Percentiles rank a stretch among this genome's conserved stretches.
Evolutionary conservation across 2,888 invertebrate genomes (phyloP).

Genomic region (Alcis repandata): DNA sequence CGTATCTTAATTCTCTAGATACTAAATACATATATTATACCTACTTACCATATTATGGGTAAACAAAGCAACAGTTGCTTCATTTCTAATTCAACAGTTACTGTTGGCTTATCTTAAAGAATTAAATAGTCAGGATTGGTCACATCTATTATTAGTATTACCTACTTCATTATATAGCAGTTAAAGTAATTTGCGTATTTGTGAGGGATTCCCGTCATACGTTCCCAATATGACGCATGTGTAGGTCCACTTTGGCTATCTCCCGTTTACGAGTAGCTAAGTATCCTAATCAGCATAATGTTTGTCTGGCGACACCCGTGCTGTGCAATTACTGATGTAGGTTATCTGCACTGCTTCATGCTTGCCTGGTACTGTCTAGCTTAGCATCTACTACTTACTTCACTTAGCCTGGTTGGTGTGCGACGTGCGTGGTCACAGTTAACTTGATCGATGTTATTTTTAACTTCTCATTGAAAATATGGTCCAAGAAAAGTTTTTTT

Average conservation of each 20-base stretch:
- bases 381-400: background rate
- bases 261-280: slow-evolving; percentile 5
- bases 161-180: no score
- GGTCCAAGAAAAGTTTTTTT: no score
- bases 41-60: no score
- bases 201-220: background rate
- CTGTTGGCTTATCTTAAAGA: no score
- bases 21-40: no score
- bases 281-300: slow-evolving; percentile 16
- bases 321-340: slow-evolving; percentile 27
- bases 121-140: no score
- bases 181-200: background rate
- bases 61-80: no score
- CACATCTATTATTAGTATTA: no score
- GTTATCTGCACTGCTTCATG: slow-evolving; percentile 18
- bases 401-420: slow-evolving; percentile 4
- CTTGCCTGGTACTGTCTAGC: slow-evolving; percentile 13
- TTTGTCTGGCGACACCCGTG: slow-evolving; percentile 15
- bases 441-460: no score
- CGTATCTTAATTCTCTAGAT: no score
- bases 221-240: background rate
- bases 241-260: slow-evolving; percentile 4
- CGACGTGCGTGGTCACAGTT: background rate
- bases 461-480: no score
- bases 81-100: no score